These are phyloP conservation scores for Drosophila obscura DNA, from an alignment of 1,140 invertebrate species.

Conservation along the genomic window DNA sequence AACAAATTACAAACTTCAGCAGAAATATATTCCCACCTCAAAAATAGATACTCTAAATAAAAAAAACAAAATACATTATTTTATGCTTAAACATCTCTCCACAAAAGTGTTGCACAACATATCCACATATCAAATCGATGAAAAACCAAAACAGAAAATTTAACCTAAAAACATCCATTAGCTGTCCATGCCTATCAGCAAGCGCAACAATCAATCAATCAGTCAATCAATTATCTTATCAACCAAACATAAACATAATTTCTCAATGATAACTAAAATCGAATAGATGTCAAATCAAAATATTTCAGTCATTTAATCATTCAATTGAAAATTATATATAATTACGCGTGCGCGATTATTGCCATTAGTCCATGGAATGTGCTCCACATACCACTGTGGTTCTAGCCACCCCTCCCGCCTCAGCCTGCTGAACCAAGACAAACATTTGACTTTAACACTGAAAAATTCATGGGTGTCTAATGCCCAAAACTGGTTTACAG, in stretches of 20 bases:
- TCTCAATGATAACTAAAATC: neutral
- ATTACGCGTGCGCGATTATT: slow-evolving; percentile 13
- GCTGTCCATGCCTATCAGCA: too few relatives aligned
- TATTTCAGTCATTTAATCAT: neutral
- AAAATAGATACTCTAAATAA: too few relatives aligned
- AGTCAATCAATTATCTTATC: neutral
- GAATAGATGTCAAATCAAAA: too few relatives aligned
- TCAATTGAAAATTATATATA: slow-evolving; percentile 36
- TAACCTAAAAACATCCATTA: too few relatives aligned
- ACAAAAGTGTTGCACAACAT: too few relatives aligned
- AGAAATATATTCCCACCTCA: too few relatives aligned
- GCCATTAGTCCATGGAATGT: neutral
- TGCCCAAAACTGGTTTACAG: slow-evolving; percentile 54
- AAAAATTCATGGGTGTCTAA: slow-evolving; percentile 55
- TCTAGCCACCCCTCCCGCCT: neutral
- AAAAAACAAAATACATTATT: too few relatives aligned
- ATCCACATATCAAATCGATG: too few relatives aligned
- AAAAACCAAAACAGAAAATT: too few relatives aligned
- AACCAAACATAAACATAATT: neutral
- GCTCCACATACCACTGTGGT: neutral
- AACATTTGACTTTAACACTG: slow-evolving; percentile 49
- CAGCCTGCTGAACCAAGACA: neutral
- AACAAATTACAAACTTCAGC: too few relatives aligned
- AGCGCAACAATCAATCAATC: too few relatives aligned
- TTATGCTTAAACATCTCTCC: too few relatives aligned